Percentiles rank a stretch among this genome's conserved stretches.
phyloP scores from a whole-genome alignment of 2,888 invertebrate species.

The Sabatieria punctata region DNA sequence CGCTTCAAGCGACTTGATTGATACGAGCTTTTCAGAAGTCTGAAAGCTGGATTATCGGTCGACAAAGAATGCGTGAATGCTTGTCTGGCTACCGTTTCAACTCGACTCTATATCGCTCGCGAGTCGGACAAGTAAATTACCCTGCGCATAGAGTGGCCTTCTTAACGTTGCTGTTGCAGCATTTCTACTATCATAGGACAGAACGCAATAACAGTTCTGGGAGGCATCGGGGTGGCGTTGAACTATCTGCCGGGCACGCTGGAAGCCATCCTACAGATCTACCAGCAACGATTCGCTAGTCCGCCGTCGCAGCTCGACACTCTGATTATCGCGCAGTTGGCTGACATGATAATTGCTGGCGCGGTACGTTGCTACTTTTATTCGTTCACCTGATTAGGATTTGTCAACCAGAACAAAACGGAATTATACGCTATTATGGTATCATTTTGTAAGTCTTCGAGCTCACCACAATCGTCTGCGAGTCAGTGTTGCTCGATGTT shows the following conservation, averaged over 20 bases:
- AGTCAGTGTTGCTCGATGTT: no score
- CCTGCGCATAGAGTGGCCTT: not conserved
- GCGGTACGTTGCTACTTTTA: no score
- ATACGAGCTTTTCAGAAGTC: conserved; percentile 45
- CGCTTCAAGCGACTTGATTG: no score
- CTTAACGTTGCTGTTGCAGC: conserved; percentile 42
- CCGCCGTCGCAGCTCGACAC: conserved; percentile 79
- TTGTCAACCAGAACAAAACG: not conserved
- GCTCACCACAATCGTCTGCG: no score
- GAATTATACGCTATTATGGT: no score
- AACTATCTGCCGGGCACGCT: conserved; percentile 84
- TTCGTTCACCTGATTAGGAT: not conserved
- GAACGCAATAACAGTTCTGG: conserved; percentile 91
- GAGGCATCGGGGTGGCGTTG: conserved; percentile 87
- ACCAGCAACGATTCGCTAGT: conserved; percentile 80
- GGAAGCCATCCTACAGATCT: conserved; percentile 84
- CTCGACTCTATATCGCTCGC: conserved; percentile 70
- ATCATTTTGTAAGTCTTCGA: no score
- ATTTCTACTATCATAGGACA: conserved; percentile 79
- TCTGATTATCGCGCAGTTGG: conserved; percentile 86
- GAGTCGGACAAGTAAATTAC: conserved; percentile 36
- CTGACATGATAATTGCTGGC: conserved; percentile 83
- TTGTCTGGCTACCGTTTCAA: conserved; percentile 83
- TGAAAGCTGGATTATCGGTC: conserved; percentile 68
- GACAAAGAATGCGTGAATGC: conserved; percentile 89